Evolutionary conservation across 2,113 vertebrate genomes (phyloP).

Genomic region (Plestiodon gilberti): DNA sequence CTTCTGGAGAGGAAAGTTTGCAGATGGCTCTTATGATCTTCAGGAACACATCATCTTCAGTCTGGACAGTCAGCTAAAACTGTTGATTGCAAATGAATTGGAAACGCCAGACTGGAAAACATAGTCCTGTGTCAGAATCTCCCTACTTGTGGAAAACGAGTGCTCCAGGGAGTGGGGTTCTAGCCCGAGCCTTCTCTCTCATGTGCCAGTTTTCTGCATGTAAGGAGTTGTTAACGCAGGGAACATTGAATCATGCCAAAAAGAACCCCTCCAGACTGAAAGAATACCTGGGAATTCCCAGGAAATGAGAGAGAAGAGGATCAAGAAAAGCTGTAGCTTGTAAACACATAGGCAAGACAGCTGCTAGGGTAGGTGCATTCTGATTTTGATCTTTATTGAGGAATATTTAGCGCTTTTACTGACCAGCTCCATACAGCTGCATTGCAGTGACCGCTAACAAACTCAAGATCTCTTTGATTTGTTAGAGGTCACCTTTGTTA

Average conservation of each 20-base stretch:
- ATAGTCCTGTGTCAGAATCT: not conserved
- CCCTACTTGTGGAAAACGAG: not conserved
- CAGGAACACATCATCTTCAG: not conserved
- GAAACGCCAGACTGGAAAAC: not conserved
- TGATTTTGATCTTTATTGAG: too few relatives aligned
- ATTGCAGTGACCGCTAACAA: too few relatives aligned
- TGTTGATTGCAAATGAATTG: not conserved
- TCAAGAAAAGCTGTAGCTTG: too few relatives aligned
- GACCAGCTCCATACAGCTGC: too few relatives aligned
- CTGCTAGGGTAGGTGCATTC: too few relatives aligned
- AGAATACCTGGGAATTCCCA: too few relatives aligned
- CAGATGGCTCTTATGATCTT: constrained; percentile 19
- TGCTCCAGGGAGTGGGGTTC: not conserved
- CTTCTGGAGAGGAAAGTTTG: constrained; percentile 38
- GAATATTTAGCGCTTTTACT: too few relatives aligned
- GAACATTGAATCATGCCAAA: not conserved
- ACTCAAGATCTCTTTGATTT: too few relatives aligned
- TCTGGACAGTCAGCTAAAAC: not conserved
- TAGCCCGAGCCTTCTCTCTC: not conserved
- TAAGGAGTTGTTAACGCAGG: not conserved
- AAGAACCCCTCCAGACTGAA: too few relatives aligned
- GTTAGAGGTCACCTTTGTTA: too few relatives aligned
- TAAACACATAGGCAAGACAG: too few relatives aligned
- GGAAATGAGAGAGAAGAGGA: too few relatives aligned
- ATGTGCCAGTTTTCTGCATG: not conserved